Evolutionary conservation across 1,140 invertebrate species (phyloP).

Genomic region (Protaetia brevitarsis): DNA sequence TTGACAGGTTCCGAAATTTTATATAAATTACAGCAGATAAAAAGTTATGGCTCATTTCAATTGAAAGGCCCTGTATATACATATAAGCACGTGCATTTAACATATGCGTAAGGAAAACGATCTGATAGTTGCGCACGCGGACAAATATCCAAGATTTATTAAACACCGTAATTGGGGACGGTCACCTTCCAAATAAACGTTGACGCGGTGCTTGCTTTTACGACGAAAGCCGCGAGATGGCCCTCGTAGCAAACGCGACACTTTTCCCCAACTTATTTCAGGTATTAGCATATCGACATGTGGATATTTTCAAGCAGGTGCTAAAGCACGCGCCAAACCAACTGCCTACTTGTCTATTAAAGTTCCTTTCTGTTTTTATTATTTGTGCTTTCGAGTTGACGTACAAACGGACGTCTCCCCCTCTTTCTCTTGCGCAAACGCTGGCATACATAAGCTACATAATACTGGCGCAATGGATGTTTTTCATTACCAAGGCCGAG

Average conservation of each 20-base stretch:
- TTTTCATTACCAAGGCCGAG: slow-evolving; percentile 8
- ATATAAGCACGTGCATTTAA: no score
- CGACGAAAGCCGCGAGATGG: neutral
- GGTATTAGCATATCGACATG: slow-evolving; percentile 21
- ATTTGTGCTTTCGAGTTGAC: neutral
- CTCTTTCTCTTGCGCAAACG: neutral
- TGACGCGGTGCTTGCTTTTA: neutral
- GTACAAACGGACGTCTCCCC: neutral
- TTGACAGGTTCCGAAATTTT: no score
- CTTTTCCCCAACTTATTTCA: neutral
- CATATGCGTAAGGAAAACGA: neutral
- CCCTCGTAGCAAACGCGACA: slow-evolving; percentile 9
- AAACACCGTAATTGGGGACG: neutral
- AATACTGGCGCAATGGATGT: neutral
- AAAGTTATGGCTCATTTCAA: no score
- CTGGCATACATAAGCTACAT: neutral
- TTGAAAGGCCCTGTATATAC: no score
- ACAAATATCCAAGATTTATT: slow-evolving; percentile 16
- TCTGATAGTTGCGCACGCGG: slow-evolving; percentile 4
- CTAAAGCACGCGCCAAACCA: slow-evolving; percentile 11
- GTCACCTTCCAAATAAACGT: neutral
- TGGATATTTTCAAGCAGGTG: slow-evolving; percentile 16
- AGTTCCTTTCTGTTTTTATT: slow-evolving; percentile 12
- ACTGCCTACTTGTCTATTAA: slow-evolving; percentile 14
- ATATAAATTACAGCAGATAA: no score